Evolutionary conservation across 1,140 invertebrate species (phyloP), one percentile per base, ranked within the genome.

Genomic region (Hestina assimilis): DNA sequence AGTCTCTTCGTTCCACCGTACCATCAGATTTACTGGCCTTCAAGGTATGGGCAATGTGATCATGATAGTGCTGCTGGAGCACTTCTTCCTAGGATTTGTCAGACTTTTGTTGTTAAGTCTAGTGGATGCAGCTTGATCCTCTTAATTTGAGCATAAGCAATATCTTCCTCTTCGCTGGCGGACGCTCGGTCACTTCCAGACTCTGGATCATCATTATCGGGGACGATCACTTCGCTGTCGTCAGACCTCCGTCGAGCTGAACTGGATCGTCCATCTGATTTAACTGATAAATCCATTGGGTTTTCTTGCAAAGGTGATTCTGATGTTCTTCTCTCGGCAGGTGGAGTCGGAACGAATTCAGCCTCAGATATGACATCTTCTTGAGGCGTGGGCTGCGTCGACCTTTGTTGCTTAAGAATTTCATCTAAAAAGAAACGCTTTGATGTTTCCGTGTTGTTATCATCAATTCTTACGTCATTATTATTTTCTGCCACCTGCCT

Each of bases 281-380:
- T 94, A 83, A 94, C 93, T 3, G 93, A 94, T 29, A 96, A 83
- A 73, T 96, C 94, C 63, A 96, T 95, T n/a, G 94, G 95, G 69
- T 94, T 92, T 50, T 95, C 93, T 75, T 93, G 92, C 4, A 91
- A 46, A 0, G 87, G 87, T 9, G 89, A 89, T 52, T 87, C 84
- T 1, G 87, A 89, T 4, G 79, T 81, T 64, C 83, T 79, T 40
- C 89, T 68, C 47, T 89, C 87, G 0, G 80, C 79, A 2, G 86
- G 77, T 5, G 86, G 84, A 15, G 83, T 83, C 1, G 84, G 85
- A 35, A 84, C 79, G 43, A 89, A 87, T 55, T 87, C 79, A 9
- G 80, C 69, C 62, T 89, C 87, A 26, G 87, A 80, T 43, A 87
- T 79, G 0, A 79, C 77, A 20, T 87, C 87, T 58, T 86, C 83